phyloP scores from a whole-genome alignment of 2,888 invertebrate genomes.

The Cerceris rybyensis region DNA sequence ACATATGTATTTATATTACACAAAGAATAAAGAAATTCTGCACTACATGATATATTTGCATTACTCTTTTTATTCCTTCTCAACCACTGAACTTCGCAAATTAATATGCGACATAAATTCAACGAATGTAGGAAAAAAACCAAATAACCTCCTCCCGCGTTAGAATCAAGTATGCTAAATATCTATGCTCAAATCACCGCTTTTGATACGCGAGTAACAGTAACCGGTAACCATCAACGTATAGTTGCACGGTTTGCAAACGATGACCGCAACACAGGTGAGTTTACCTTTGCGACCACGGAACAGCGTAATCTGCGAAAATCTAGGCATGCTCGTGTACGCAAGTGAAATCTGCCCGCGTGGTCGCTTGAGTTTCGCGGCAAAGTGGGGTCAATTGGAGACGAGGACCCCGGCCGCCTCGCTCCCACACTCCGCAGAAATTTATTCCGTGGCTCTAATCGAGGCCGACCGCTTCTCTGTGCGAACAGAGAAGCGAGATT shows the following conservation, averaged over 20 bases:
- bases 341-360: constrained; percentile 66
- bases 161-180: background rate
- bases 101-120: too few relatives aligned
- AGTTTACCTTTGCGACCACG: constrained; percentile 44
- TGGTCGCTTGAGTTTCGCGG: constrained; percentile 64
- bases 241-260: constrained; percentile 3
- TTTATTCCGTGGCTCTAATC: constrained; percentile 69
- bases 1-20: too few relatives aligned
- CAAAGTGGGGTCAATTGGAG: constrained; percentile 79
- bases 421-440: constrained; percentile 77
- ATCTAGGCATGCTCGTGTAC: constrained; percentile 59
- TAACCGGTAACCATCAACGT: background rate
- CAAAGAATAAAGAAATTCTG: too few relatives aligned
- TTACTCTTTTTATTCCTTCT: too few relatives aligned
- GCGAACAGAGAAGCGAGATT: constrained; percentile 40
- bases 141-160: background rate
- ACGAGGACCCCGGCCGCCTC: constrained; percentile 69
- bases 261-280: constrained; percentile 20
- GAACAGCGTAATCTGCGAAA: constrained; percentile 62
- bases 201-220: constrained; percentile 18
- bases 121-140: background rate
- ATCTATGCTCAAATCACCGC: background rate
- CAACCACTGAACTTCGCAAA: too few relatives aligned
- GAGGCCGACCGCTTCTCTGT: constrained; percentile 63
- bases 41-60: too few relatives aligned